Base-by-base conservation (phyloP, 2,797 vertebrate species). In the Hybognathus amarus region DNA sequence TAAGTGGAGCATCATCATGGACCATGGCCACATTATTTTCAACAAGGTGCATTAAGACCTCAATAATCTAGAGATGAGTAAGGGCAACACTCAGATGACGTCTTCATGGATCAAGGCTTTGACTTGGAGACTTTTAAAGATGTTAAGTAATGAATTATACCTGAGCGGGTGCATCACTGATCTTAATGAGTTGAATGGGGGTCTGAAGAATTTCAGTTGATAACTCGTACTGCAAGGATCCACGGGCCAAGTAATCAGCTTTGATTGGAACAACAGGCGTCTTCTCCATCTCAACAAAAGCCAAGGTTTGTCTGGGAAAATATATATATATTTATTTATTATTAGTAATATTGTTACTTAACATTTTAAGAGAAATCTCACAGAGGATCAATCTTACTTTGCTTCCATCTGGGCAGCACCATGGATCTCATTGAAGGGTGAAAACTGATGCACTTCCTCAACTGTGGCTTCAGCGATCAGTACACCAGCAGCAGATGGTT, bases 361-460 rank as follows among this genome's bases (percentile, higher is more conserved):
- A 24, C 8, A 27, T 17, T 20, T 67, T 13, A 3, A 61, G 24
- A 61, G 12, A 61, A 61, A 27, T 61, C 22, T 50, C 3, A 50
- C 2, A 47, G 5, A 36, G 1, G 3, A 70, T 66, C 4, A 8
- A 30, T 74, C 91, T 74, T 96, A 97, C 97, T 94, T 97, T 86
- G 96, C 90, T 89, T 96, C 94, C 87, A 96, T 93, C 76, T 95
- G 85, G n/a, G 92, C 93, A 84, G 93, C 94, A 77, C 95, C 96
- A 74, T 94, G 94, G 54, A 93, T 83, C 84, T 96, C 95, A 2
- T 94, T 93, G 80, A 97, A 93, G 30, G 94, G 95, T 69, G 95
- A 90, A 84, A 95, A 96, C 90, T 96, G 94, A 84, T 95, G 92
- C 56, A 96, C 86, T 90, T 97, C 97, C 36, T 91, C 89, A 0